These are phyloP conservation scores for Malurus splendens DNA, from an alignment of 2,797 vertebrate genomes.

Conservation along the genomic window DNA sequence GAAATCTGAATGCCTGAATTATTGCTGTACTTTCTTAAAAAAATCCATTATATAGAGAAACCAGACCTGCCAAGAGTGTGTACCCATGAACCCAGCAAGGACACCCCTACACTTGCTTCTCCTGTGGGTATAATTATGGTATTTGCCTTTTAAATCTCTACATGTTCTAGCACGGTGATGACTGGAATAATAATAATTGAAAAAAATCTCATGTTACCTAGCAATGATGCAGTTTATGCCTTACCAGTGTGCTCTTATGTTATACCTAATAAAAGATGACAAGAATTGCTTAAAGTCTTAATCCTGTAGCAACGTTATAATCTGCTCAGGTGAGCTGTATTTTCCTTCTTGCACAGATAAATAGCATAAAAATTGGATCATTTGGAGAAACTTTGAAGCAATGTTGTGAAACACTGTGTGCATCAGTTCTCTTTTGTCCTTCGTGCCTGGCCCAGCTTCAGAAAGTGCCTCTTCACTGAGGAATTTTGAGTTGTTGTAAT, in stretches of 20 bases:
- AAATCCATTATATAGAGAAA: background rate
- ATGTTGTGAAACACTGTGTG: background rate
- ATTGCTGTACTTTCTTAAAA: background rate
- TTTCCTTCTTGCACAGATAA: slow-evolving; percentile 30
- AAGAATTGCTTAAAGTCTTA: slow-evolving; percentile 40
- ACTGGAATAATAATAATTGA: slow-evolving; percentile 29
- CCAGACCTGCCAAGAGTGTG: background rate
- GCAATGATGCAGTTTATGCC: slow-evolving; percentile 20
- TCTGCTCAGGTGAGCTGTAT: slow-evolving; percentile 8
- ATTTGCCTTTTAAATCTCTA: slow-evolving; percentile 40
- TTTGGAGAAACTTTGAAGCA: background rate
- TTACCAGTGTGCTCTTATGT: background rate
- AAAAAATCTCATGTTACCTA: slow-evolving; percentile 31
- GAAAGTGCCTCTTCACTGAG: background rate
- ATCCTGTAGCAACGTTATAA: slow-evolving; percentile 8
- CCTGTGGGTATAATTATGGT: slow-evolving; percentile 16
- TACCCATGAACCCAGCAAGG: background rate
- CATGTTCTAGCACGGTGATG: background rate
- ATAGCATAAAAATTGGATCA: background rate
- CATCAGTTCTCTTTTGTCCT: background rate
- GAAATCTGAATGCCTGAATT: background rate
- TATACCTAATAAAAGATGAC: slow-evolving; percentile 32
- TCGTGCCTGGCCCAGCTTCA: background rate
- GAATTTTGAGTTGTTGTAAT: background rate
- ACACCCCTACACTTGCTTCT: background rate